Conservation (phyloP, 2,888 invertebrate genomes). For the Zygogramma bicolorata region DNA sequence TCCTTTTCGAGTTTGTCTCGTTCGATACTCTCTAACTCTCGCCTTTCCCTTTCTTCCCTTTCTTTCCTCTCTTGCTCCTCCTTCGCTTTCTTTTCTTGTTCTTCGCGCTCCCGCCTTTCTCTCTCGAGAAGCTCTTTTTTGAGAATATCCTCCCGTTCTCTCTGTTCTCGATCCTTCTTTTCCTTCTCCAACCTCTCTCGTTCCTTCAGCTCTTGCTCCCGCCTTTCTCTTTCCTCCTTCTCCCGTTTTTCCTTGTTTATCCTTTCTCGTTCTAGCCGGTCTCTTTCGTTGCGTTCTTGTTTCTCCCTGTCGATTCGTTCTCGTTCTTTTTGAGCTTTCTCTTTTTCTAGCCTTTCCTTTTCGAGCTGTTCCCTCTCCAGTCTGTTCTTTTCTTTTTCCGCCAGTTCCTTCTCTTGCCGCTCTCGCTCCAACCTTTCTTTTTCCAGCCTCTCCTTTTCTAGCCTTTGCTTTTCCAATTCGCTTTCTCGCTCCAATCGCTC, state of each 20-base stretch:
- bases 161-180: slow-evolving; percentile 45
- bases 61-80: slow-evolving; percentile 54
- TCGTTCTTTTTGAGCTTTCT: slow-evolving; percentile 60
- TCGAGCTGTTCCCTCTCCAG: slow-evolving; percentile 62
- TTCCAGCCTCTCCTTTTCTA: slow-evolving; percentile 65
- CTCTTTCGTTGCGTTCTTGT: slow-evolving; percentile 49
- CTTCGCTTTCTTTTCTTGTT: slow-evolving; percentile 43
- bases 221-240: slow-evolving; percentile 57
- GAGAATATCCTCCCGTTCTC: slow-evolving; percentile 57
- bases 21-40: slow-evolving; percentile 60
- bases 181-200: slow-evolving; percentile 55
- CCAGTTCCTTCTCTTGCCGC: slow-evolving; percentile 59
- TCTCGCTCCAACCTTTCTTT: slow-evolving; percentile 63
- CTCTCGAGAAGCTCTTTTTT: slow-evolving; percentile 59
- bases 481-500: slow-evolving; percentile 62
- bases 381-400: slow-evolving; percentile 56
- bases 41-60: slow-evolving; percentile 57
- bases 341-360: slow-evolving; percentile 59
- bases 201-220: slow-evolving; percentile 53
- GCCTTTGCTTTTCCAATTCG: slow-evolving; percentile 60
- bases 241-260: slow-evolving; percentile 60
- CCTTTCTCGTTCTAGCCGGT: slow-evolving; percentile 49
- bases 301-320: slow-evolving; percentile 64
- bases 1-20: slow-evolving; percentile 51
- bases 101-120: slow-evolving; percentile 56